A percentile compares a stretch with the other conserved stretches of the same genome.
These are phyloP conservation scores for Clivina fossor DNA, from an alignment of 2,888 invertebrate genomes.

Conservation along the genomic window DNA sequence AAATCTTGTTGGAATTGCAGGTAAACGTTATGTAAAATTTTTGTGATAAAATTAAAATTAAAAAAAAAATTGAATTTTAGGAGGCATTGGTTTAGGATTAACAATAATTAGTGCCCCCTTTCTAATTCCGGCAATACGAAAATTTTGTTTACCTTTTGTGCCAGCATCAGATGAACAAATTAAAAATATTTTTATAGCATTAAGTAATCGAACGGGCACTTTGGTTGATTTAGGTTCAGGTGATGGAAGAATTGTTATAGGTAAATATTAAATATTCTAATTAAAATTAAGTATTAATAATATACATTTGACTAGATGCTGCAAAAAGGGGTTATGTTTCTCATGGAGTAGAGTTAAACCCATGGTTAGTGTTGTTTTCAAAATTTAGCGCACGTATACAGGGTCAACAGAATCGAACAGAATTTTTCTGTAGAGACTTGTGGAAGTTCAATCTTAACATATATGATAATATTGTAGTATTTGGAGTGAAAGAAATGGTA, in stretches of 20 bases:
- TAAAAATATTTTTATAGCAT: constrained; percentile 71
- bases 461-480: constrained; percentile 86
- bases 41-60: too few species aligned
- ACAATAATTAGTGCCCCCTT: constrained; percentile 79
- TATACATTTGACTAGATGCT: constrained; percentile 61
- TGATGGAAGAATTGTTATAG: constrained; percentile 92
- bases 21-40: too few species aligned
- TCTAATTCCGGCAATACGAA: constrained; percentile 85
- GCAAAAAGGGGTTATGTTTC: constrained; percentile 74
- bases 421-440: constrained; percentile 72
- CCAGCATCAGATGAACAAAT: constrained; percentile 91
- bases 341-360: constrained; percentile 89
- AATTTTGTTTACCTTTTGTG: constrained; percentile 87
- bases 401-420: constrained; percentile 58
- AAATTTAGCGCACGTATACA: constrained; percentile 61
- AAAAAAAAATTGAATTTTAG: constrained; percentile 50
- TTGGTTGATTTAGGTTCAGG: constrained; percentile 94
- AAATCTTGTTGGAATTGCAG: too few species aligned
- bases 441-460: constrained; percentile 77
- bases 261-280: constrained; percentile 42
- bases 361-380: constrained; percentile 85
- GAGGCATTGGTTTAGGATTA: constrained; percentile 71
- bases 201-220: constrained; percentile 64
- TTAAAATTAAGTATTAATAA: not conserved
- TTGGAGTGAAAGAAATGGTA: constrained; percentile 94